Conservation (phyloP, 2,113 vertebrate genomes). For the Mastomys coucha region DNA sequence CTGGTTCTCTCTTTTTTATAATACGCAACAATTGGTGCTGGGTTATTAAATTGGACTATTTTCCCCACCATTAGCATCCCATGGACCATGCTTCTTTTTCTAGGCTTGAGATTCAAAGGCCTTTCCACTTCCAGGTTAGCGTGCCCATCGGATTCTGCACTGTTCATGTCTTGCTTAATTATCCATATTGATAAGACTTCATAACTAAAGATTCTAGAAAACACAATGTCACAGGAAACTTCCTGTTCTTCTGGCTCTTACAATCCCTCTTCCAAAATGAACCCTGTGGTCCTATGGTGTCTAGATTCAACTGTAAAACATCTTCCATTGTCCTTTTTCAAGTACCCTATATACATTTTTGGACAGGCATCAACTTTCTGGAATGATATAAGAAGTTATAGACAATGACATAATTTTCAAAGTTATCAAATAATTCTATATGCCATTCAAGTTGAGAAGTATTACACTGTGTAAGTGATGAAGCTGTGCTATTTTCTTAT, state of each 20-base stretch:
- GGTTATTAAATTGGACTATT: neutral
- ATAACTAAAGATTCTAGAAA: neutral
- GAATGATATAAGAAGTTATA: rapidly evolving
- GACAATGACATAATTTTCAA: neutral
- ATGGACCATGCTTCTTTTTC: neutral
- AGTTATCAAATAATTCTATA: neutral
- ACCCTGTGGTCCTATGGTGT: neutral
- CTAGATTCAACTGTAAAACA: neutral
- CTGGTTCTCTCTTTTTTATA: no score
- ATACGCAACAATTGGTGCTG: no score
- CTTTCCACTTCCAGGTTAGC: neutral
- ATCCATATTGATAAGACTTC: neutral
- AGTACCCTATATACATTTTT: neutral
- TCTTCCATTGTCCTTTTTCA: neutral
- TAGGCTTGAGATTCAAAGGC: neutral
- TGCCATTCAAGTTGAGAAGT: neutral
- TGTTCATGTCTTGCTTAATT: neutral
- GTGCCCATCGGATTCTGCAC: neutral
- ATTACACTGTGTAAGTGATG: neutral
- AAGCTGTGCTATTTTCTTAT: neutral
- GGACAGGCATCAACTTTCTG: neutral
- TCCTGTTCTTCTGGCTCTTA: neutral
- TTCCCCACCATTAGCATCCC: neutral
- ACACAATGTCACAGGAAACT: neutral
- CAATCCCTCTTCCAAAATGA: neutral